Evolutionary conservation across 2,797 vertebrate genomes (phyloP).

Genomic region (Tachyglossus aculeatus): DNA sequence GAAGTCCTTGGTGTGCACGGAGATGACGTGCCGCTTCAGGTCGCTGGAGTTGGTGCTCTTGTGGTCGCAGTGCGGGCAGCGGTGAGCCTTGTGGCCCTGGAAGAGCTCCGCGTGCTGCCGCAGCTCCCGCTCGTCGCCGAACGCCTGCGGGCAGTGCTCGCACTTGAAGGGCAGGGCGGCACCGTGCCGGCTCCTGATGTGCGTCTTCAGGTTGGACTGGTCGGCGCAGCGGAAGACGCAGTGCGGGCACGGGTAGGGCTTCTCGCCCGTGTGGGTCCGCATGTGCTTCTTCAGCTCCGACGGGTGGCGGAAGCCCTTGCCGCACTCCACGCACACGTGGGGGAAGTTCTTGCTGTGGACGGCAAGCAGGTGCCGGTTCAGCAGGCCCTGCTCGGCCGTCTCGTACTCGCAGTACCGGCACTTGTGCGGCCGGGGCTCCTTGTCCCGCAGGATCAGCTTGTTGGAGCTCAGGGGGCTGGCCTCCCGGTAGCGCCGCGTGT

Average conservation of each 20-base stretch:
- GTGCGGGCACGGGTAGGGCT: conserved; percentile 95
- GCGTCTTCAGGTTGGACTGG: conserved; percentile 90
- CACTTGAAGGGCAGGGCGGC: conserved; percentile 85
- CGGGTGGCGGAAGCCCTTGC: conserved; percentile 88
- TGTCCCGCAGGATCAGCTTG: conserved; percentile 95
- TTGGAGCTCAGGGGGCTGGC: conserved; percentile 94
- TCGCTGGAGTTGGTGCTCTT: conserved; percentile 92
- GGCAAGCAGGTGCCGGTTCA: conserved; percentile 86
- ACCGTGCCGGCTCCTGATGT: conserved; percentile 87
- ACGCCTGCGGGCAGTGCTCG: conserved; percentile 88
- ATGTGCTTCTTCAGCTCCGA: conserved; percentile 92
- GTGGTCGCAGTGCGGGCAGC: conserved; percentile 88
- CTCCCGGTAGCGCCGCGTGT: conserved; percentile 92
- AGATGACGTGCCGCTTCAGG: conserved; percentile 88
- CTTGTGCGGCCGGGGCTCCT: conserved; percentile 89
- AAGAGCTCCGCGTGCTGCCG: conserved; percentile 91
- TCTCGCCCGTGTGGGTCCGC: conserved; percentile 96
- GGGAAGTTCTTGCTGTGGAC: conserved; percentile 90
- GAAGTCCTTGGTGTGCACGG: conserved; percentile 90
- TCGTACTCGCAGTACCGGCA: conserved; percentile 92
- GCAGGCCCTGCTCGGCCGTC: conserved; percentile 86
- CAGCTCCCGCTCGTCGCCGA: conserved; percentile 86
- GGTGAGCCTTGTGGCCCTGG: conserved; percentile 90
- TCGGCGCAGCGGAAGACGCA: conserved; percentile 88
- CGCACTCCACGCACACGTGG: conserved; percentile 88